A percentile compares a stretch with the other conserved stretches of the same genome.
phyloP scores from a whole-genome alignment of 2,888 invertebrate species.

The Eupithecia dodoneata region DNA sequence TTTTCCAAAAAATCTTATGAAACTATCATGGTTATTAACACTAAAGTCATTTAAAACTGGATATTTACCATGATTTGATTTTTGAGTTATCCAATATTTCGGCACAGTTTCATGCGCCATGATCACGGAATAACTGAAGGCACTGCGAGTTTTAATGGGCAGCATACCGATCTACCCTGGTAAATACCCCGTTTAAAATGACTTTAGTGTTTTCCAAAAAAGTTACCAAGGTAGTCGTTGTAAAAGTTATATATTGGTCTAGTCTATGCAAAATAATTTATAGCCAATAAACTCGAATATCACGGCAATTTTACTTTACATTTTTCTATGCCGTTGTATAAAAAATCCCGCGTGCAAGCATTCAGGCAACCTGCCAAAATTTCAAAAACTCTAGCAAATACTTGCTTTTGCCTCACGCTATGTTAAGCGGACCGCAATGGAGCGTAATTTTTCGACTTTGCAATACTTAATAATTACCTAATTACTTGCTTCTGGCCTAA shows the following conservation, averaged over 20 bases:
- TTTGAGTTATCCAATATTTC: too few species aligned
- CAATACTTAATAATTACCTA: not conserved
- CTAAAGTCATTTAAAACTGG: too few species aligned
- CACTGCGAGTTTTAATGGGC: too few species aligned
- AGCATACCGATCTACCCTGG: too few species aligned
- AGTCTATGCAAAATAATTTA: slow-evolving; percentile 4
- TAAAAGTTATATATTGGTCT: not conserved
- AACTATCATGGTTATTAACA: too few species aligned
- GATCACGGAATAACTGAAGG: too few species aligned
- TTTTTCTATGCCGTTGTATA: not conserved
- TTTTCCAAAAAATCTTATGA: not conserved
- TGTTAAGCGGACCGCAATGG: not conserved
- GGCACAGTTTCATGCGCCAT: too few species aligned
- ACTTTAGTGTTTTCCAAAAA: too few species aligned
- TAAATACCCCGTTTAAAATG: too few species aligned
- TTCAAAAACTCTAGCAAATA: slow-evolving; percentile 9
- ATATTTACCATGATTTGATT: too few species aligned
- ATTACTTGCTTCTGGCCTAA: slow-evolving; percentile 10
- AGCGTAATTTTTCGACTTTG: not conserved
- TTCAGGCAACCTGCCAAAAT: slow-evolving; percentile 9
- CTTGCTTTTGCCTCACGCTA: not conserved
- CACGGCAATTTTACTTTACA: slow-evolving; percentile 1
- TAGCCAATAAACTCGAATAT: not conserved
- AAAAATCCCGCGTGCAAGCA: not conserved
- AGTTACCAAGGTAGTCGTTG: not conserved